Percentiles rank a stretch among this genome's conserved stretches.
Evolutionary conservation across 2,113 vertebrate species (phyloP).

Genomic region (Smithornis capensis): DNA sequence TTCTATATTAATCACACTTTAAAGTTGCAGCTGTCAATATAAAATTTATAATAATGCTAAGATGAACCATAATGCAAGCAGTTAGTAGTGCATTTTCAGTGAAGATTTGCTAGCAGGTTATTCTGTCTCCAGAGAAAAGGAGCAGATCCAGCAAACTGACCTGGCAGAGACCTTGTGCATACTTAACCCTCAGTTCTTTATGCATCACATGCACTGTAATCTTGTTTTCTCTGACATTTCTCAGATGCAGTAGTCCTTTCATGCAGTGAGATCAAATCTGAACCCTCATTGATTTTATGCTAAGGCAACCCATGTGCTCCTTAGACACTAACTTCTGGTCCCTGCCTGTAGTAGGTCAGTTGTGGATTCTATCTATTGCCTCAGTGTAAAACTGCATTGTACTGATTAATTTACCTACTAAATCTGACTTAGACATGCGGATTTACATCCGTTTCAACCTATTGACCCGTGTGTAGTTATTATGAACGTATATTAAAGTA

Average conservation of each 20-base stretch:
- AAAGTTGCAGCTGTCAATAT: background rate
- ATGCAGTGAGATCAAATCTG: background rate
- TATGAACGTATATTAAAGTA: background rate
- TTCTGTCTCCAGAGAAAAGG: background rate
- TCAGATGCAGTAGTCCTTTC: conserved; percentile 52
- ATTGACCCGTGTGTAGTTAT: background rate
- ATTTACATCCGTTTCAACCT: background rate
- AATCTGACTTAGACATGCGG: background rate
- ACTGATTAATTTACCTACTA: background rate
- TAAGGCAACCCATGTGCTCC: background rate
- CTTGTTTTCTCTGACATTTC: conserved; percentile 46
- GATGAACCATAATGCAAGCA: background rate
- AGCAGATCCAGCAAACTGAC: conserved; percentile 3
- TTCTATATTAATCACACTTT: background rate
- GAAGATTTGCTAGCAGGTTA: background rate
- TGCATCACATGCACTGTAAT: conserved; percentile 45
- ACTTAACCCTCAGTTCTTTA: conserved; percentile 12
- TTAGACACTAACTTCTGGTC: background rate
- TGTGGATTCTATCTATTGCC: background rate
- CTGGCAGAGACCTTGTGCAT: background rate
- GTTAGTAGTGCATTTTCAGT: background rate
- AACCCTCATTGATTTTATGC: background rate
- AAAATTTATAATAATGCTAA: background rate
- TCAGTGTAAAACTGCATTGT: background rate
- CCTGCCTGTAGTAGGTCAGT: background rate